phyloP scores from a whole-genome alignment of 2,113 vertebrate genomes.

The Sturnira hondurensis region DNA sequence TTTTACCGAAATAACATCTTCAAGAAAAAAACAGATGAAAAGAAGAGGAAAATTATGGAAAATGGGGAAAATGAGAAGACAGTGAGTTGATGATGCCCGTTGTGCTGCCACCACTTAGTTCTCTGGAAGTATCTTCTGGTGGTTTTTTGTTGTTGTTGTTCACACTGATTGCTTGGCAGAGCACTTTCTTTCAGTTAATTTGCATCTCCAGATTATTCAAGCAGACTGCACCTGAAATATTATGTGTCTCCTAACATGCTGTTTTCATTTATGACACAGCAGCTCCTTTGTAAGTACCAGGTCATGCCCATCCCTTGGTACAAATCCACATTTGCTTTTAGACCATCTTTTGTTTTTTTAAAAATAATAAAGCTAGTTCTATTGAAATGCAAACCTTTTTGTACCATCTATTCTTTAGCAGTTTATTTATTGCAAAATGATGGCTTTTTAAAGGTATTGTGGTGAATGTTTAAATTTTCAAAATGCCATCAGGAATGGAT shows the following conservation, averaged over 20 bases:
- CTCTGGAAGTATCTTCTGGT: constrained; percentile 28
- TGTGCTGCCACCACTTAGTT: neutral
- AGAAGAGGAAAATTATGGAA: constrained; percentile 87
- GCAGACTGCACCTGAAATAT: constrained; percentile 31
- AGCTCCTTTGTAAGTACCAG: constrained; percentile 10
- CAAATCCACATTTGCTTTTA: constrained; percentile 64
- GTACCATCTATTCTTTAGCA: constrained; percentile 55
- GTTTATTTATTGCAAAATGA: neutral
- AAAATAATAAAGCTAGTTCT: constrained; percentile 79
- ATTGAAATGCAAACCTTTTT: constrained; percentile 50
- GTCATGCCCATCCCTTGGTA: constrained; percentile 48
- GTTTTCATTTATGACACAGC: neutral
- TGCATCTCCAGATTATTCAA: constrained; percentile 54
- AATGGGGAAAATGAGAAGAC: constrained; percentile 82
- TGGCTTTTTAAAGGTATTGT: neutral
- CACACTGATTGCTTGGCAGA: constrained; percentile 38
- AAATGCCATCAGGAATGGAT: neutral
- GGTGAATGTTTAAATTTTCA: neutral
- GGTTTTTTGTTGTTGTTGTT: constrained; percentile 4
- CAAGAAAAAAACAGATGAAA: constrained; percentile 85
- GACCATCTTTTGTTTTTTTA: constrained; percentile 60
- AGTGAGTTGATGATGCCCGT: constrained; percentile 77
- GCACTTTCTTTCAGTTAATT: constrained; percentile 57
- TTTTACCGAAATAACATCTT: constrained; percentile 94
- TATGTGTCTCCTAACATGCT: constrained; percentile 20